Base-by-base conservation (phyloP, 2,113 vertebrate species). In the Sinocyclocheilus anshuiensis region DNA sequence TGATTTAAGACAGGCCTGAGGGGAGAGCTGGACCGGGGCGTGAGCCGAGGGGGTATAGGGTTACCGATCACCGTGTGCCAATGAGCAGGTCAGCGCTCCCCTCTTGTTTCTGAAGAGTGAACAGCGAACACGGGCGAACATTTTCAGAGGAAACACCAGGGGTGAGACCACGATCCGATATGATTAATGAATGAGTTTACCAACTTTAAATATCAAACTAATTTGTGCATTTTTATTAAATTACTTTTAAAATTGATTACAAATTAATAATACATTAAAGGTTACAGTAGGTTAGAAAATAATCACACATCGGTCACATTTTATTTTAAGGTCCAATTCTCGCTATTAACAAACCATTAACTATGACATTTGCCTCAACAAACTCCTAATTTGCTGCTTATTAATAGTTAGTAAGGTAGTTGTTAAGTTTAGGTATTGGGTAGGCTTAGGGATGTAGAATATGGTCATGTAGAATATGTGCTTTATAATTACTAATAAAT, bases 1-100 rank as follows among this genome's bases (percentile, higher is more conserved):
- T 63, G 88, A 85, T 78, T 83, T 81, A 80, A 29, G 36, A 77
- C 61, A 81, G 82, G 18, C 84, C 72, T 81, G 33, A 24, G 22
- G 77, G 77, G 72, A 82, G 26, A 88, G 76, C n/a, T 39, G 61
- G 84, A n/a, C 77, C 26, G 6, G 33, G 84, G 45, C 48, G 6
- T 69, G 61, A 78, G 61, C 86, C 12, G 20, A 11, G 13, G 84
- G 13, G 86, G 72, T 67, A 82, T 87, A 81, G 75, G 74, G n/a
- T 85, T 77, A 48, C 78, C 26, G 76, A 50, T 15, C 33, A 82
- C 26, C 26, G 81, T 67, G 76, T 86, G 15, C 67, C 59, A 61
- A 39, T 61, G 80, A 86, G 67, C 57, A 79, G 76, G 45, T 84
- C 85, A 81, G 55, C 12, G 26, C 55, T 48, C 22, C 26, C 53